phyloP scores from a whole-genome alignment of 2,113 vertebrate species.

The Microcebus griseorufus region DNA sequence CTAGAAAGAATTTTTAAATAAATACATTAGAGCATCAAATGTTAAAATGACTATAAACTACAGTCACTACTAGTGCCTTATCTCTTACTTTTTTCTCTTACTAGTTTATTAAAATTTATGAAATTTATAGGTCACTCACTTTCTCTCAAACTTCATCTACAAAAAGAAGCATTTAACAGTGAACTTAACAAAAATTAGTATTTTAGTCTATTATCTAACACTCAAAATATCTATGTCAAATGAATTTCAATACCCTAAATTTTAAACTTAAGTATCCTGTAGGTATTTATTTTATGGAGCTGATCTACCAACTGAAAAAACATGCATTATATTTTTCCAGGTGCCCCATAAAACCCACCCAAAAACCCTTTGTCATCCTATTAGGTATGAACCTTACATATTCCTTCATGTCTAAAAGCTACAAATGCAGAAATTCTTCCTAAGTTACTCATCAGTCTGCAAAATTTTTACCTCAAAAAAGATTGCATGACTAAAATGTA shows the following conservation, averaged over 20 bases:
- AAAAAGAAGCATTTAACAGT: slow-evolving; percentile 8
- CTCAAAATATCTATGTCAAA: neutral
- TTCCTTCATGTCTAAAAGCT: neutral
- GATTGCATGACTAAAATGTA: slow-evolving; percentile 12
- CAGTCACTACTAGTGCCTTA: neutral
- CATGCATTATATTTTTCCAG: neutral
- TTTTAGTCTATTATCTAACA: slow-evolving; percentile 31
- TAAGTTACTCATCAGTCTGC: neutral
- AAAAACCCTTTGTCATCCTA: neutral
- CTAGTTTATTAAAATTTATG: slow-evolving; percentile 28
- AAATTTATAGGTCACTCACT: neutral
- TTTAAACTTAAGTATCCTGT: neutral
- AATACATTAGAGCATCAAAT: neutral
- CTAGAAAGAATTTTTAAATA: slow-evolving; percentile 27
- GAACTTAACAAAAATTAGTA: neutral
- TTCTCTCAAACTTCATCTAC: slow-evolving; percentile 31
- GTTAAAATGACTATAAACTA: slow-evolving; percentile 1
- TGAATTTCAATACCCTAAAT: slow-evolving; percentile 21
- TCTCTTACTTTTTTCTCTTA: neutral
- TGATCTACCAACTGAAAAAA: neutral
- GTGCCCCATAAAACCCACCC: neutral
- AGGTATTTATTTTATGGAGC: neutral
- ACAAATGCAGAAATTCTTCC: slow-evolving; percentile 28
- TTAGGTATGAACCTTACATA: slow-evolving; percentile 11
- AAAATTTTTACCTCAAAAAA: slow-evolving; percentile 13